Percentiles rank a stretch among this genome's conserved stretches.
Conservation (phyloP, 35 echinoderm and acorn worm species). For the Ophiothrix spiculata region DNA sequence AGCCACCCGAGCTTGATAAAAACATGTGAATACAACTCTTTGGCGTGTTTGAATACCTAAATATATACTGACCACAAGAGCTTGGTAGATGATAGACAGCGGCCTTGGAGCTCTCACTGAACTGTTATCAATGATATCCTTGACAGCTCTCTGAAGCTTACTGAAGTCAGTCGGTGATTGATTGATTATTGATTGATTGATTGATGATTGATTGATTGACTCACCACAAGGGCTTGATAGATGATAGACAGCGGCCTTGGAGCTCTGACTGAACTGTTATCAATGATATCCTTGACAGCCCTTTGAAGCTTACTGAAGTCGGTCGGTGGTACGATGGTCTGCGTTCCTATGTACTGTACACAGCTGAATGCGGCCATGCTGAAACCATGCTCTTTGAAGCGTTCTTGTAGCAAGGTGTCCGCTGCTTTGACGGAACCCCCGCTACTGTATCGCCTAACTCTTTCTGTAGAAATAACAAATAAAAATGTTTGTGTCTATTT, state of each 20-base stretch:
- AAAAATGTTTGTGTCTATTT: too few species aligned
- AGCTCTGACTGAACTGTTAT: conserved; percentile 80
- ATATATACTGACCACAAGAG: background rate
- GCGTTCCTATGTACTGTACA: conserved; percentile 85
- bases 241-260: conserved; percentile 68
- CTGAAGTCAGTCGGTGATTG: conserved; percentile 69
- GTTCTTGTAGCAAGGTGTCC: conserved; percentile 74
- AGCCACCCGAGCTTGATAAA: too few species aligned
- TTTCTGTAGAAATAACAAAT: too few species aligned
- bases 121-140: conserved; percentile 63
- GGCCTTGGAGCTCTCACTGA: conserved; percentile 75
- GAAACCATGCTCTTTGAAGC: conserved; percentile 73
- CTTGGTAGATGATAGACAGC: conserved; percentile 50
- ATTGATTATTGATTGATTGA: conserved; percentile 49
- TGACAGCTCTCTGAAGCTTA: conserved; percentile 52
- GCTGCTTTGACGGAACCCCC: conserved; percentile 43
- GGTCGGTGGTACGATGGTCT: conserved; percentile 51
- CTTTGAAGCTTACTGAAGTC: conserved; percentile 57
- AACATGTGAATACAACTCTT: too few species aligned
- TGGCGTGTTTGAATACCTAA: too few species aligned
- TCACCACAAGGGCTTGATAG: conserved; percentile 36
- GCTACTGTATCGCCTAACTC: too few species aligned
- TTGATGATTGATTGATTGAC: conserved; percentile 44
- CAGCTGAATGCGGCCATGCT: conserved; percentile 85
- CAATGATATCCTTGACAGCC: conserved; percentile 54